These are phyloP conservation scores for Hypocryptadius cinnamomeus DNA, from an alignment of 2,113 vertebrate genomes.

Conservation along the genomic window DNA sequence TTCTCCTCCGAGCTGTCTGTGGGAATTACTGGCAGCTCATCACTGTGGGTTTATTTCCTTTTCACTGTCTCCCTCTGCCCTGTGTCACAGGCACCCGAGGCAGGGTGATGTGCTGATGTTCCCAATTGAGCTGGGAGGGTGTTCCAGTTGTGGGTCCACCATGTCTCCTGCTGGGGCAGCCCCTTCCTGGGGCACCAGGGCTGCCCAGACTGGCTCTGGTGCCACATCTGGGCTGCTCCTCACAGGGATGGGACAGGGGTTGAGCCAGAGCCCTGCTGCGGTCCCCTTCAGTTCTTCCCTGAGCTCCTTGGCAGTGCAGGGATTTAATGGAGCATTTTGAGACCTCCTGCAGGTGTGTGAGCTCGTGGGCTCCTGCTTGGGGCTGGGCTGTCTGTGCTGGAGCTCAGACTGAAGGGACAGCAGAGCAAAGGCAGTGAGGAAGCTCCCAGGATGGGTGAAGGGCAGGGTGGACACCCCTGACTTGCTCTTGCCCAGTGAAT, in stretches of 20 bases:
- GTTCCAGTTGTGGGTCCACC: background rate
- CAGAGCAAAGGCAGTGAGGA: background rate
- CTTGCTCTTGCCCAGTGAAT: background rate
- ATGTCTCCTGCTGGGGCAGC: background rate
- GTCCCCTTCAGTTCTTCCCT: background rate
- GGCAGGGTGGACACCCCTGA: background rate
- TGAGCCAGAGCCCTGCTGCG: background rate
- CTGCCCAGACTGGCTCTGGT: background rate
- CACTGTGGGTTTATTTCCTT: background rate
- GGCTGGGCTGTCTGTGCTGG: background rate
- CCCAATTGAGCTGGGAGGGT: background rate
- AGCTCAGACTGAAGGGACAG: background rate
- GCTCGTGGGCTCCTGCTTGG: background rate
- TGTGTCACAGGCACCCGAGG: background rate
- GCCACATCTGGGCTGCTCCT: background rate
- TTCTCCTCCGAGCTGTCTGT: background rate
- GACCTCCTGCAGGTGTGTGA: background rate
- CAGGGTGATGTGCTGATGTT: rapidly evolving
- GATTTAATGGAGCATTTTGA: background rate
- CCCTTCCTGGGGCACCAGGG: background rate
- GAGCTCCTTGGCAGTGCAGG: background rate
- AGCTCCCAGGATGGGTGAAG: background rate
- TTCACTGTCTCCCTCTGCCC: background rate
- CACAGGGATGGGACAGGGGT: background rate
- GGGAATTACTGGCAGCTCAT: background rate